A percentile compares a stretch with the other conserved stretches of the same genome.
These are phyloP conservation scores for Chanos chanos DNA, from an alignment of 2,797 vertebrate species.

Conservation along the genomic window DNA sequence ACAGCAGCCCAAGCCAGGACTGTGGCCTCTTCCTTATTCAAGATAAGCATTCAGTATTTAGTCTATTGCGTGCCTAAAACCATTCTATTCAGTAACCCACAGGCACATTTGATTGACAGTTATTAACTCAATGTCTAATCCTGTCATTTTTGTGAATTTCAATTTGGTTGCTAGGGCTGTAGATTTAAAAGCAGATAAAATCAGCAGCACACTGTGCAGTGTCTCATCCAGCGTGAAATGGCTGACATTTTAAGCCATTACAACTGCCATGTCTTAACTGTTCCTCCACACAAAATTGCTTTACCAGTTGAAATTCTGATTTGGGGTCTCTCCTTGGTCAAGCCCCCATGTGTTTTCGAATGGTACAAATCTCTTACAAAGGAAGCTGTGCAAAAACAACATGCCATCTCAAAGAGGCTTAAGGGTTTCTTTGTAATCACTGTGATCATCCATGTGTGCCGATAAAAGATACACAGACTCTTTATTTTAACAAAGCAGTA, in stretches of 20 bases:
- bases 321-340: slow-evolving; percentile 52
- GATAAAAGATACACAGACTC: not conserved
- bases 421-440: slow-evolving; percentile 19
- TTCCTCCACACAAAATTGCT: slow-evolving; percentile 67
- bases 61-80: no score
- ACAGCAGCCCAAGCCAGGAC: no score
- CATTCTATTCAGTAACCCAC: no score
- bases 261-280: slow-evolving; percentile 63
- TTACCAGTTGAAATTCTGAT: slow-evolving; percentile 64
- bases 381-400: slow-evolving; percentile 38
- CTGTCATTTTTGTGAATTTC: no score
- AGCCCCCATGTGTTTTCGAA: no score
- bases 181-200: slow-evolving; percentile 67
- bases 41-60: no score
- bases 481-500: slow-evolving; percentile 9
- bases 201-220: slow-evolving; percentile 67
- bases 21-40: no score
- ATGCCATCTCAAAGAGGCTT: slow-evolving; percentile 60
- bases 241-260: slow-evolving; percentile 67
- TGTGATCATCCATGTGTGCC: slow-evolving; percentile 4
- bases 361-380: slow-evolving; percentile 40
- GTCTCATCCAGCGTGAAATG: slow-evolving; percentile 73
- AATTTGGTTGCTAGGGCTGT: slow-evolving; percentile 65
- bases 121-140: no score
- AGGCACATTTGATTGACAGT: no score